Conservation (phyloP, 2,113 vertebrate genomes). For the Ranitomeya imitator region DNA sequence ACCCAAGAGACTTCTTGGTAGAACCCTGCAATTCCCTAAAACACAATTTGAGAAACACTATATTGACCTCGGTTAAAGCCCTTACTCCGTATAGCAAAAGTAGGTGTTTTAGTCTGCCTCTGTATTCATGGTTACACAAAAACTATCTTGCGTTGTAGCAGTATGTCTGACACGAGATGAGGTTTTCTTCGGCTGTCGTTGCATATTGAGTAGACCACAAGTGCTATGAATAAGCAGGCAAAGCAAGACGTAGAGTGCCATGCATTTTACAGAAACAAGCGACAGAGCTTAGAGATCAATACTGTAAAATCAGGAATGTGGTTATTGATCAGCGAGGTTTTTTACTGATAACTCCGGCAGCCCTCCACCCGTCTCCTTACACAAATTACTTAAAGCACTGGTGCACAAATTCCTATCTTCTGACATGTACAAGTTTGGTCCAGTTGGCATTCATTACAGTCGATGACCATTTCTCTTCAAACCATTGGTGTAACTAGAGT, state of each 20-base stretch:
- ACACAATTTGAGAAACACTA: too few relatives aligned
- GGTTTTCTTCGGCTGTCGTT: neutral
- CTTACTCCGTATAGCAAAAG: neutral
- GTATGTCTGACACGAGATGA: neutral
- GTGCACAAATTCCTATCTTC: slow-evolving; percentile 1
- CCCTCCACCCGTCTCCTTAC: neutral
- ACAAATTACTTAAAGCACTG: neutral
- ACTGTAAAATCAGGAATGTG: neutral
- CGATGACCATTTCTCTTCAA: neutral
- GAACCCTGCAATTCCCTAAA: too few relatives aligned
- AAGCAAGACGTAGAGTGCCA: neutral
- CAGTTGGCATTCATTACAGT: neutral
- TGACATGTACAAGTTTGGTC: neutral
- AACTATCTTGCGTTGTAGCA: neutral
- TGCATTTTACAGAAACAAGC: neutral
- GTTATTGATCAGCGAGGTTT: neutral
- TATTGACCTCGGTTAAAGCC: too few relatives aligned
- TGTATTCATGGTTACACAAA: neutral
- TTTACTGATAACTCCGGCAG: neutral
- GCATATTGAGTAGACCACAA: neutral
- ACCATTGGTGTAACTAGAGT: too few relatives aligned
- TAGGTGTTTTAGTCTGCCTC: neutral
- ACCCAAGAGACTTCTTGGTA: too few relatives aligned
- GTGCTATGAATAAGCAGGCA: neutral
- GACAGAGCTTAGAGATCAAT: neutral